Base-by-base conservation (phyloP, 2,888 invertebrate genomes). In the Andrena flavipes region DNA sequence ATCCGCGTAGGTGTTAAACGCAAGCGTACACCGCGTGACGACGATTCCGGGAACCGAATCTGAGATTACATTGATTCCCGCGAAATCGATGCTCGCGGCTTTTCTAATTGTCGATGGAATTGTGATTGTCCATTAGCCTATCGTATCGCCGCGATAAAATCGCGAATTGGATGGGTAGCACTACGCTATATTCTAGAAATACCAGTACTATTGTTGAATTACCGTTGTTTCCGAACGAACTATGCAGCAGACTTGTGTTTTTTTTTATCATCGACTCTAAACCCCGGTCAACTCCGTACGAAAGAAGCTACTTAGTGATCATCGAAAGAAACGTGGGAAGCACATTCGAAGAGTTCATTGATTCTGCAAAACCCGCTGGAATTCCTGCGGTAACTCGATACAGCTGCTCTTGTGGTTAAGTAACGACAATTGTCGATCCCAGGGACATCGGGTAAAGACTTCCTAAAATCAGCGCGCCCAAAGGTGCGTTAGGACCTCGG, bases 1-100 rank as follows among this genome's bases (percentile, higher is more conserved):
- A 48, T 72, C 60, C 79, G 78, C 63, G 82, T 78, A 84, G 84
- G 82, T 72, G 82, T 82, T 78, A 82, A 84, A 75, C 64, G 68
- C 73, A 71, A 79, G 63, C 74, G 42, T 48, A 82, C 69, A 81
- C 76, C 23, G 48, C n/a, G 60, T 60, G 59, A 49, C 56, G 23
- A 29, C 64, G 33, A 49, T 72, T 77, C 81, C 81, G 59, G 49
- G 79, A 74, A 81, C 59, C 59, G 63, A 60, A 51, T 49, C 30
- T 51, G 20, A 71, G 51, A 75, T 71, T n/a, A 56, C 54, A 10
- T 29, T 72, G 54, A 64, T 69, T 49, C 20, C 63, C 48, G 56
- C 54, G 67, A 63, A 48, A 56, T 48, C 56, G 76, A 20, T 54
- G 63, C n/a, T 56, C 16, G n/a, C 71, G 35, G 23, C 13, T 63